Evolutionary conservation across 2,797 vertebrate species (phyloP), one percentile per base, ranked within the genome.

Genomic region (Anas flavirostris): DNA sequence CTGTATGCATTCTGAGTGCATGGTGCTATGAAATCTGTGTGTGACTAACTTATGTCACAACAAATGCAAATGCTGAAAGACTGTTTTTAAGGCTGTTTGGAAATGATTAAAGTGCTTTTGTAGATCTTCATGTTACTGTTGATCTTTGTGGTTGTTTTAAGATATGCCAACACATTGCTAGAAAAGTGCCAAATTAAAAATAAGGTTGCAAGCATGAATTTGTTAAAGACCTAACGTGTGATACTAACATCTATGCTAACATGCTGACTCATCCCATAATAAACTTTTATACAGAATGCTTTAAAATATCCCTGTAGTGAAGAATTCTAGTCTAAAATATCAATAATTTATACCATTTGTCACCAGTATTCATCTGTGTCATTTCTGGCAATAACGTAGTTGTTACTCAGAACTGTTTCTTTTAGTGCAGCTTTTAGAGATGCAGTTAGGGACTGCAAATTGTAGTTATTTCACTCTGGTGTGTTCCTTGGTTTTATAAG

Each of bases 11-110:
- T 53, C 75, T 75, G 73, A 88, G 70, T 79, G 66, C 67, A 33
- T 50, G 64, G 55, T 81, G 67, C 68, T 94, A 74, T 35, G 80
- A 95, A 94, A 93, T 93, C 84, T 86, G 63, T 77, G 46, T 21
- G 48, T 63, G 16, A 25, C 46, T 75, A 94, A 70, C 21, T 29
- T 91, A 55, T 9, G 12, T 94, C 64, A 66, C 48, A 66, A 85
- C 73, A 94, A 94, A 92, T 63, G 75, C 81, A 87, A 70, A 16
- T 91, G 82, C 93, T 91, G 72, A 72, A 86, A 88, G 31, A 31
- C 46, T 11, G 37, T 69, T 83, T 85, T 93, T 86, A 58, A 58
- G 73, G 74, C 89, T 95, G 18, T 82, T 92, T 84, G 43, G 7
- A 73, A 85, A 74, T 91, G 89, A 93, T 93, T 88, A 44, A 60